Conservation (phyloP, 2,888 invertebrate species). For the Hirtodrosophila confusa region DNA sequence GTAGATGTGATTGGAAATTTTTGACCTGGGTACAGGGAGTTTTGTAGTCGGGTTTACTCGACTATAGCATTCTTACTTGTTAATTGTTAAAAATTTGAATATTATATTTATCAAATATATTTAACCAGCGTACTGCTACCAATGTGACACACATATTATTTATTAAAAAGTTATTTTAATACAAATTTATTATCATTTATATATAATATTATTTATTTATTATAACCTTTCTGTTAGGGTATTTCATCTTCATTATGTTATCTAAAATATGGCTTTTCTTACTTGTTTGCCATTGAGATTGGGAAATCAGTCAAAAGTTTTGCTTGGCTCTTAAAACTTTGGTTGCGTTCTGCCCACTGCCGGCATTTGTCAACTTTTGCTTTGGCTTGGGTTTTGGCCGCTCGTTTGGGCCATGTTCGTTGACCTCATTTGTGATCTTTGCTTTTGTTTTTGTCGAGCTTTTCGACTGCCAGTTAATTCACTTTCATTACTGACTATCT, state of each 20-base stretch:
- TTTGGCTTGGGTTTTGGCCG: slow-evolving; percentile 25
- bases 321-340: slow-evolving; percentile 41
- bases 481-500: slow-evolving; percentile 62
- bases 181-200: neutral
- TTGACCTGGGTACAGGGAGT: too few species aligned
- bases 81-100: too few species aligned
- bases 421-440: slow-evolving; percentile 60
- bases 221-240: neutral
- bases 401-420: slow-evolving; percentile 61
- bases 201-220: neutral
- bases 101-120: too few species aligned
- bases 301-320: slow-evolving; percentile 59
- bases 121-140: too few species aligned
- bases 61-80: too few species aligned
- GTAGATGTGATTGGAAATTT: too few species aligned
- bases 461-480: slow-evolving; percentile 62
- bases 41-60: too few species aligned
- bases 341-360: slow-evolving; percentile 67
- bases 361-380: slow-evolving; percentile 60
- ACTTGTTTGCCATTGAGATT: slow-evolving; percentile 34
- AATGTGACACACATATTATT: too few species aligned
- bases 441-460: slow-evolving; percentile 33
- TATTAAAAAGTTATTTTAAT: too few species aligned
- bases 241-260: slow-evolving; percentile 1
- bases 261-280: too few species aligned